phyloP scores from a whole-genome alignment of 2,888 invertebrate species.

The Teinopalpus imperialis region DNA sequence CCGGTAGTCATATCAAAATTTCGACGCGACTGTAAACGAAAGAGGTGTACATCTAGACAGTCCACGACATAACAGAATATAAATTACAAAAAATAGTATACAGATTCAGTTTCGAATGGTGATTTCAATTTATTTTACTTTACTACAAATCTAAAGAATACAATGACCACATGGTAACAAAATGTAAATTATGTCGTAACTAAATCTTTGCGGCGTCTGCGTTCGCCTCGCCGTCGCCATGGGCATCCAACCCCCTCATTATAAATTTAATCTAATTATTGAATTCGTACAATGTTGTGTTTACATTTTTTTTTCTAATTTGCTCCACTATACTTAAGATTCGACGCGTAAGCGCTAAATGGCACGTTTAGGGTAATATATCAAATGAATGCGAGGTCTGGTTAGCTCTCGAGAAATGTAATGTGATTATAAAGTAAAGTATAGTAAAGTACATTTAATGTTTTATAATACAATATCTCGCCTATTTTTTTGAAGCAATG shows the following conservation, averaged over 20 bases:
- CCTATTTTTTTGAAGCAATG: background rate
- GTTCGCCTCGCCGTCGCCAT: conserved; percentile 72
- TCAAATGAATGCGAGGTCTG: conserved; percentile 68
- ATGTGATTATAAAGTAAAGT: no score
- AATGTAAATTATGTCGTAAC: no score
- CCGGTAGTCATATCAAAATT: conserved; percentile 13
- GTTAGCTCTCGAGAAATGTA: no score
- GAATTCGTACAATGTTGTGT: conserved; percentile 81
- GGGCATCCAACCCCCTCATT: conserved; percentile 68
- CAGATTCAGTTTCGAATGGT: no score
- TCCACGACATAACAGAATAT: no score
- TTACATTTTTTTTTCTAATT: conserved; percentile 81
- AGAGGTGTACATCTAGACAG: no score
- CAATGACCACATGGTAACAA: no score
- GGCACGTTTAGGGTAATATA: conserved; percentile 80
- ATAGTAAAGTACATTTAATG: no score
- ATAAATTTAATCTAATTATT: conserved; percentile 81
- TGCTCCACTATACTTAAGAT: conserved; percentile 77
- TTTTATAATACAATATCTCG: background rate
- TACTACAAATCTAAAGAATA: no score
- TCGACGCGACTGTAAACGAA: no score
- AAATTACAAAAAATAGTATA: no score
- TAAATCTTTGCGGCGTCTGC: conserved; percentile 57
- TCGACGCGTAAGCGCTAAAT: conserved; percentile 80
- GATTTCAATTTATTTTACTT: no score